Evolutionary conservation across 1,140 invertebrate species (phyloP).

Genomic region (Cotesia vestalis): DNA sequence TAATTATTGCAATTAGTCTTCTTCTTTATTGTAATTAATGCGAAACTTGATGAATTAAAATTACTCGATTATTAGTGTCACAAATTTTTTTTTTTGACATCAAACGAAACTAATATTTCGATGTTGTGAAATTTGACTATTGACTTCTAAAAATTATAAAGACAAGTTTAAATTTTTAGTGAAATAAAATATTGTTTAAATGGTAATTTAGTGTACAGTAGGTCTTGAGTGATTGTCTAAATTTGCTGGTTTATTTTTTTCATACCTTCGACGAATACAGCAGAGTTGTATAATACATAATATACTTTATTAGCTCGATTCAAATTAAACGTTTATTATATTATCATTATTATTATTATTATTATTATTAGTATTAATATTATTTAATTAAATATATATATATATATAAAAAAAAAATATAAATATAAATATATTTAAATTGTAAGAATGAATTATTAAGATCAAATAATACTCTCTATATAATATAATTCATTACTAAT

Average conservation of each 20-base stretch:
- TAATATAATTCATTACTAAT: not conserved
- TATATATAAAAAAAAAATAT: too few species aligned
- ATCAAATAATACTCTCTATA: slow-evolving; percentile 8
- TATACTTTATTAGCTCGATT: slow-evolving; percentile 1
- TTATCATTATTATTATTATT: slow-evolving; percentile 2
- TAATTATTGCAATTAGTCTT: not conserved
- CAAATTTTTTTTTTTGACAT: too few species aligned
- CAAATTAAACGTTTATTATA: not conserved
- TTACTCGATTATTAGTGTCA: slow-evolving; percentile 18
- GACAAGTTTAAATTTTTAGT: too few species aligned
- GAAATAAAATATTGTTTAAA: too few species aligned
- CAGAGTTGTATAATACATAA: slow-evolving; percentile 1
- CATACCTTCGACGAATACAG: slow-evolving; percentile 6
- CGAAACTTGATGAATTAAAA: slow-evolving; percentile 18
- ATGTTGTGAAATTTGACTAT: too few species aligned
- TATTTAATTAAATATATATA: too few species aligned
- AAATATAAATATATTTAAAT: not conserved
- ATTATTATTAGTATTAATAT: too few species aligned
- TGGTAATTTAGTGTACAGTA: not conserved
- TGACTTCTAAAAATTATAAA: not conserved
- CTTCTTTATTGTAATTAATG: slow-evolving; percentile 30
- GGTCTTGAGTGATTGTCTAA: slow-evolving; percentile 6
- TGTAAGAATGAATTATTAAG: not conserved
- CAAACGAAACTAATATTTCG: too few species aligned
- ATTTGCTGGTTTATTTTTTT: slow-evolving; percentile 5